Conservation (phyloP, 2,797 vertebrate genomes). For the Emydoidea blandingii region DNA sequence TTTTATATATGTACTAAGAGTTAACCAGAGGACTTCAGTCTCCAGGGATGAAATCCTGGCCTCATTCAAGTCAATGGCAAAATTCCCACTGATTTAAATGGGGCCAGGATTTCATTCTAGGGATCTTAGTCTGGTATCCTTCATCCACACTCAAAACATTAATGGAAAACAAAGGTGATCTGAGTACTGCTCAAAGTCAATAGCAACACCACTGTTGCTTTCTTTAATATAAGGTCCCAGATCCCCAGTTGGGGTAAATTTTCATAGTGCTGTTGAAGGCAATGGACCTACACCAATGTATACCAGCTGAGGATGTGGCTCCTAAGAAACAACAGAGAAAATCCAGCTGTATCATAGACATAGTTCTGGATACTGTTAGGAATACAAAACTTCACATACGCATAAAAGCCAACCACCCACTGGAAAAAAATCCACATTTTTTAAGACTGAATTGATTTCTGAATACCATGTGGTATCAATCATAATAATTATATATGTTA, state of each 20-base stretch:
- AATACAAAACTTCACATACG: constrained; percentile 45
- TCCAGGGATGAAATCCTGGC: background rate
- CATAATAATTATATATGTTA: constrained; percentile 51
- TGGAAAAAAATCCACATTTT: constrained; percentile 17
- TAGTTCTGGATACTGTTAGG: constrained; percentile 7
- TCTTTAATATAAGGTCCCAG: background rate
- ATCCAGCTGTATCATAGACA: background rate
- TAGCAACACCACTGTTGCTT: background rate
- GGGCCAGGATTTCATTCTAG: background rate
- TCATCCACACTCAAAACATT: background rate
- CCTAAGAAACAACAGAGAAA: constrained; percentile 38
- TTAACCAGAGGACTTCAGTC: background rate
- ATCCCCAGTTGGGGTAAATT: constrained; percentile 11
- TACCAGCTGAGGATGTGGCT: background rate
- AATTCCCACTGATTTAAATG: background rate
- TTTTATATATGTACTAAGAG: background rate
- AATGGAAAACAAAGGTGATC: background rate
- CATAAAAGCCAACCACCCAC: constrained; percentile 15
- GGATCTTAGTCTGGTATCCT: background rate
- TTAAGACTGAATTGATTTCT: constrained; percentile 30
- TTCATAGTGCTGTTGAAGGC: background rate
- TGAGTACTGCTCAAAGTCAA: background rate
- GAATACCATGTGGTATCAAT: constrained; percentile 34
- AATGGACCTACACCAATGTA: background rate
- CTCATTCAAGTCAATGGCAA: background rate